phyloP scores from a whole-genome alignment of 2,888 invertebrate genomes.

The Lycaena phlaeas region DNA sequence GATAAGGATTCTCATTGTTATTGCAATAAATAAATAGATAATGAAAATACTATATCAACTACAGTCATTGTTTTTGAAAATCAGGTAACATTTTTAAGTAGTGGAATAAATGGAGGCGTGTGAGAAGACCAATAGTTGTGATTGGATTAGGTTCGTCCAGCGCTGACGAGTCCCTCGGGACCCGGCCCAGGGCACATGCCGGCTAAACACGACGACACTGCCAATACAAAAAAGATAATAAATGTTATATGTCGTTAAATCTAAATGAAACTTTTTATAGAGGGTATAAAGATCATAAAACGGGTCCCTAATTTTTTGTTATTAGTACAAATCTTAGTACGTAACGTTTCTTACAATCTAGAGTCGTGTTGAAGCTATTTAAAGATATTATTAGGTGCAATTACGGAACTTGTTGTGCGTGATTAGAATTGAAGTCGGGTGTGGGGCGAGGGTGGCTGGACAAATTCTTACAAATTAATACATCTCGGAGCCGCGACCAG shows the following conservation, averaged over 20 bases:
- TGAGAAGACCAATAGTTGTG: constrained; percentile 53
- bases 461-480: constrained; percentile 74
- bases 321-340: neutral
- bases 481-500: constrained; percentile 53
- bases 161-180: constrained; percentile 77
- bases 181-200: constrained; percentile 45
- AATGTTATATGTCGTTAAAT: constrained; percentile 33
- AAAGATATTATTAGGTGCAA: constrained; percentile 71
- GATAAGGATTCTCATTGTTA: no score
- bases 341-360: constrained; percentile 9
- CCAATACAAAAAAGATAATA: constrained; percentile 46
- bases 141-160: constrained; percentile 77
- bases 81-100: constrained; percentile 8
- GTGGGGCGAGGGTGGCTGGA: constrained; percentile 51
- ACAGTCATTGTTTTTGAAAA: no score
- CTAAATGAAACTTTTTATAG: constrained; percentile 34
- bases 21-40: neutral
- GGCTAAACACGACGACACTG: constrained; percentile 40
- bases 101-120: constrained; percentile 38
- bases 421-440: constrained; percentile 59
- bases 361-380: constrained; percentile 38
- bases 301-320: constrained; percentile 1
- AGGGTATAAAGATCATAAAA: constrained; percentile 17
- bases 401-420: constrained; percentile 70
- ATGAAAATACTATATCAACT: no score